Evolutionary conservation across 2,888 invertebrate species (phyloP).

Genomic region (Stenolophus ochropezus): DNA sequence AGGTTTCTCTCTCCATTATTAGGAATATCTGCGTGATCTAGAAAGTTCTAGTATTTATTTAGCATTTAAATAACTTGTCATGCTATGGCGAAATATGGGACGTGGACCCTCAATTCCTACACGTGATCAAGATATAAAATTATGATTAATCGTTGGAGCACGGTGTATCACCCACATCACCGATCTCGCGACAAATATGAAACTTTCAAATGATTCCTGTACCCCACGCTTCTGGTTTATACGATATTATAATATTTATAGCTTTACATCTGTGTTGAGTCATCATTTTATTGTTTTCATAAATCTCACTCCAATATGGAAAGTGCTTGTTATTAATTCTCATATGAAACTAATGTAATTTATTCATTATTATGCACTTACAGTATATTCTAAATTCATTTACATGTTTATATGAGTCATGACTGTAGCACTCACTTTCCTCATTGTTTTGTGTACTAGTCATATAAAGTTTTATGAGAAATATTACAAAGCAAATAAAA

Average conservation of each 20-base stretch:
- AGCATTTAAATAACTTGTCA: conserved; percentile 53
- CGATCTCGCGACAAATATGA: conserved; percentile 10
- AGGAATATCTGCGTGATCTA: conserved; percentile 38
- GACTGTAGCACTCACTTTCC: background rate
- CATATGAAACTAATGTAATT: background rate
- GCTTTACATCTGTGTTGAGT: background rate
- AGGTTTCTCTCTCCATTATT: conserved; percentile 48
- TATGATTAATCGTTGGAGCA: conserved; percentile 26
- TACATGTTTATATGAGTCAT: background rate
- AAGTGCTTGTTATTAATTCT: background rate
- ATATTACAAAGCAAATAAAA: too few species aligned
- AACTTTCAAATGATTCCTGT: conserved; percentile 22
- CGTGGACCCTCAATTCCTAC: conserved; percentile 25
- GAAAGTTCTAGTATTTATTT: conserved; percentile 54
- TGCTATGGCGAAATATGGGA: conserved; percentile 38
- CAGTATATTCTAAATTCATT: background rate
- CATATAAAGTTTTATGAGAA: too few species aligned
- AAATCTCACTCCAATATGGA: background rate
- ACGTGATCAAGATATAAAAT: conserved; percentile 34
- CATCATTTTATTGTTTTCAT: conserved; percentile 6
- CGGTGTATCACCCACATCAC: conserved; percentile 32
- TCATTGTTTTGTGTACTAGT: background rate
- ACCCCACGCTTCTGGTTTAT: conserved; percentile 15
- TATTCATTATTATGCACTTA: background rate
- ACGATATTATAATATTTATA: conserved; percentile 26